These are phyloP conservation scores for Eubasilissa regina DNA, from an alignment of 1,140 invertebrate species.

Conservation along the genomic window DNA sequence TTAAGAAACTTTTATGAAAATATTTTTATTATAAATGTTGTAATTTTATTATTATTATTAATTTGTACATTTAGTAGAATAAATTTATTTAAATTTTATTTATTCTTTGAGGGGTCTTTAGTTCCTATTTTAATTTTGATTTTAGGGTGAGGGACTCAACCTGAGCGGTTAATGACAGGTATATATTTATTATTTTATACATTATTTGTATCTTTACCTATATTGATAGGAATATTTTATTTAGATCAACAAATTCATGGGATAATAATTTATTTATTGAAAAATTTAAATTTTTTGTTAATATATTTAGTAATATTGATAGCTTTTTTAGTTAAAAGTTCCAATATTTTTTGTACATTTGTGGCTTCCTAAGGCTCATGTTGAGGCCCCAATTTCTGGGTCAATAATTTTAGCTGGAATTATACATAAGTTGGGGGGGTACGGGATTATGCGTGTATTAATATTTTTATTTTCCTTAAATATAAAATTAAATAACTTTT, in stretches of 20 bases:
- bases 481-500: conserved; percentile 69
- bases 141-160: conserved; percentile 77
- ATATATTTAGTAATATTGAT: conserved; percentile 71
- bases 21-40: conserved; percentile 73
- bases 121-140: no score
- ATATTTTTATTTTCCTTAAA: conserved; percentile 66
- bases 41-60: conserved; percentile 74
- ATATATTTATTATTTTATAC: conserved; percentile 79
- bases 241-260: no score
- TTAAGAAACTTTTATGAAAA: no score
- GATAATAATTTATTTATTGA: no score
- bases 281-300: conserved; percentile 66
- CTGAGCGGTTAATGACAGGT: conserved; percentile 75
- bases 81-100: conserved; percentile 78
- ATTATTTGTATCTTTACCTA: conserved; percentile 74
- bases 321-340: conserved; percentile 80
- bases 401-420: no score
- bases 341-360: no score
- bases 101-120: conserved; percentile 79
- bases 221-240: conserved; percentile 74
- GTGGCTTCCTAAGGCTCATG: no score
- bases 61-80: conserved; percentile 72
- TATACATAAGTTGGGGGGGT: conserved; percentile 79
- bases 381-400: no score
- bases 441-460: conserved; percentile 75